phyloP scores from a whole-genome alignment of 2,113 vertebrate genomes.

The Anser brachyrhynchus region DNA sequence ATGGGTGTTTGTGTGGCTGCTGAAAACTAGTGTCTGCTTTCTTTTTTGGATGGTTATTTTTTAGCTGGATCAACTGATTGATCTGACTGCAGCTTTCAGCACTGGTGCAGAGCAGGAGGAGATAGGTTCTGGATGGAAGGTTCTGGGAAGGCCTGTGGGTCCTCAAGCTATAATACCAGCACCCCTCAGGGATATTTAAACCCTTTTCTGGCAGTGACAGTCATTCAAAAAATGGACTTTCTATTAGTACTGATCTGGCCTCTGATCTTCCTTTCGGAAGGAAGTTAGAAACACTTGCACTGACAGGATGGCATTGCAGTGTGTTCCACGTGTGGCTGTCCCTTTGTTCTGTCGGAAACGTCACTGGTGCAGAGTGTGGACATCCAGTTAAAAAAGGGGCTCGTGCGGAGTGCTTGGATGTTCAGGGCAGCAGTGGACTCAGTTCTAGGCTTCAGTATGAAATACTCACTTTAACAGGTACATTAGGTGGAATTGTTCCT shows the following conservation, averaged over 20 bases:
- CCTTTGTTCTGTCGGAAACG: neutral
- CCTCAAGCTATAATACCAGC: neutral
- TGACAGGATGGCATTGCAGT: neutral
- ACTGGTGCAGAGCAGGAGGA: neutral
- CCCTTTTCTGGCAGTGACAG: neutral
- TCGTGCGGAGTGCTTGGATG: neutral
- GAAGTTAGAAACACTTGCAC: neutral
- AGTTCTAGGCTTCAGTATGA: neutral
- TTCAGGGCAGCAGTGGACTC: neutral
- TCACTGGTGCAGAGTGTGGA: neutral
- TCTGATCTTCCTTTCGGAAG: neutral
- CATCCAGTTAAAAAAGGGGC: neutral
- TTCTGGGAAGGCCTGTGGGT: accelerated
- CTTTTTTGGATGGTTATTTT: accelerated
- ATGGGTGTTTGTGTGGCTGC: neutral
- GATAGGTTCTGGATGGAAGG: neutral
- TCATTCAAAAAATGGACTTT: neutral
- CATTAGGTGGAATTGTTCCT: neutral
- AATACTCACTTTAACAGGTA: neutral
- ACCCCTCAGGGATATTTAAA: neutral
- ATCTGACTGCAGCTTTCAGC: neutral
- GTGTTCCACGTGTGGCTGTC: accelerated
- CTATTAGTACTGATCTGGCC: neutral
- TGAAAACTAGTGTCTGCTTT: neutral
- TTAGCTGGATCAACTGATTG: neutral